Conservation (phyloP, 2,113 vertebrate species). For the Gulo gulo region DNA sequence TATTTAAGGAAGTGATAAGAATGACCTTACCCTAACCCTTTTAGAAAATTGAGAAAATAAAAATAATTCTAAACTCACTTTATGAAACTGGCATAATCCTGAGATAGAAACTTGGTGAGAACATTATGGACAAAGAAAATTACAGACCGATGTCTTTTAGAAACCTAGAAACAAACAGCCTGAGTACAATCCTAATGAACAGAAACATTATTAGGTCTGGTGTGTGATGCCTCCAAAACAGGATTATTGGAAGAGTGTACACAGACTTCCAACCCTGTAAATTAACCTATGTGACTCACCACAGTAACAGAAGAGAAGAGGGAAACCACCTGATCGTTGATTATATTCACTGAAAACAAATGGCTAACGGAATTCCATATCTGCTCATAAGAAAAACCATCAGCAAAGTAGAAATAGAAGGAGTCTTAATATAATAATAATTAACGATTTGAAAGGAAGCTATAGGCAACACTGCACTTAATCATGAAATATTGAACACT, state of each 20-base stretch:
- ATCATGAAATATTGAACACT: neutral
- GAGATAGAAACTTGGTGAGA: neutral
- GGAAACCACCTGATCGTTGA: neutral
- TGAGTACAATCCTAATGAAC: neutral
- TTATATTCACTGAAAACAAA: neutral
- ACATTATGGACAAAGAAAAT: neutral
- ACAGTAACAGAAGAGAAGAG: neutral
- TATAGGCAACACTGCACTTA: neutral
- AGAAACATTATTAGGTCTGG: too few species aligned
- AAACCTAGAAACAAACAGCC: neutral
- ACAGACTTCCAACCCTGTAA: neutral
- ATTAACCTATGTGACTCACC: neutral
- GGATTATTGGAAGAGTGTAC: too few species aligned
- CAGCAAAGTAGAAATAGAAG: neutral
- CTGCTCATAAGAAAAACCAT: neutral
- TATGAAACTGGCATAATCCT: neutral
- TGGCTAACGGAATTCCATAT: neutral
- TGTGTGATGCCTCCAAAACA: accelerated
- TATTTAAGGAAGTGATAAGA: neutral
- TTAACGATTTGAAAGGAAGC: neutral
- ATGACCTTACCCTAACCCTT: neutral
- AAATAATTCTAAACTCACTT: neutral
- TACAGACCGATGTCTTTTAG: neutral
- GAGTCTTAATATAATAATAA: accelerated
- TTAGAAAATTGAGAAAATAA: neutral